These are phyloP conservation scores for Diarsia mendica DNA, from an alignment of 2,888 invertebrate genomes.

Conservation along the genomic window DNA sequence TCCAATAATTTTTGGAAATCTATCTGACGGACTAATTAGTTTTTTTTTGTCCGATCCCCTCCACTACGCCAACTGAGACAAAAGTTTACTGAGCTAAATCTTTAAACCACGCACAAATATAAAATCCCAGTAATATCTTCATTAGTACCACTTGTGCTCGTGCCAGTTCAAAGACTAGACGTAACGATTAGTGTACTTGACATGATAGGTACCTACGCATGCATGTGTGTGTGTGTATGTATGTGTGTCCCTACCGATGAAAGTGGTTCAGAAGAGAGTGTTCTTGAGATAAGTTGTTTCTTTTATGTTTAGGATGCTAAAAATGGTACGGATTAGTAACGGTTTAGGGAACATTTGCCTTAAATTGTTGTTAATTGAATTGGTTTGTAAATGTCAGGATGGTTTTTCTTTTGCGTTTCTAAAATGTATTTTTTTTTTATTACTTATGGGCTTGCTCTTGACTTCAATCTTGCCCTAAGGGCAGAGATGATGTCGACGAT, in stretches of 20 bases:
- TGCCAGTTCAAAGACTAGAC: conserved; percentile 23
- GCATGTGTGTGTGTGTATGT: not conserved
- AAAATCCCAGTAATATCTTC: conserved; percentile 12
- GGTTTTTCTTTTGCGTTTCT: not conserved
- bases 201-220: conserved; percentile 4
- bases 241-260: not conserved
- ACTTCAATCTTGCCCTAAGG: too few species aligned
- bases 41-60: too few species aligned
- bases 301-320: conserved; percentile 30
- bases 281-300: conserved; percentile 43
- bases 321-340: conserved; percentile 13
- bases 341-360: not conserved
- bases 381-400: not conserved
- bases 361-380: not conserved
- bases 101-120: not conserved
- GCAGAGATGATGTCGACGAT: too few species aligned
- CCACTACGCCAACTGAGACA: not conserved
- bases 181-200: conserved; percentile 34
- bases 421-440: too few species aligned
- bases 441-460: too few species aligned
- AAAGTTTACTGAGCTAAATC: not conserved
- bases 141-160: conserved; percentile 40
- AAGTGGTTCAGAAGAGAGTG: conserved; percentile 21
- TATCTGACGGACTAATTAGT: too few species aligned
- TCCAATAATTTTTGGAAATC: too few species aligned